phyloP scores from a whole-genome alignment of 2,797 vertebrate genomes.

The Syngnathus rostellatus region DNA sequence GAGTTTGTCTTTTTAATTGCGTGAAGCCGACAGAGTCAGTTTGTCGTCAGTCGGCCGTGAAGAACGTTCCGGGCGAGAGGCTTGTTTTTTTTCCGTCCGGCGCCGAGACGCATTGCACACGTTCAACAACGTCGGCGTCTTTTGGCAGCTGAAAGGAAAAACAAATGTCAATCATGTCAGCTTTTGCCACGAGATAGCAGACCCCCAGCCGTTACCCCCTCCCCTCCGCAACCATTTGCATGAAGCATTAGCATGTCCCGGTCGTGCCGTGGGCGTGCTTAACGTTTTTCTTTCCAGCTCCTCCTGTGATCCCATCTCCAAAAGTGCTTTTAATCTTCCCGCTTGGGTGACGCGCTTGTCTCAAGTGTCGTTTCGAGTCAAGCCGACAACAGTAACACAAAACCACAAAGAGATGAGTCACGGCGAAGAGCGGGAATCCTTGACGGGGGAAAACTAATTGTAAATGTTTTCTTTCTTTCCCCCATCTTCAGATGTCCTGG shows the following conservation, averaged over 20 bases:
- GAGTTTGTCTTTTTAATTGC: constrained; percentile 1
- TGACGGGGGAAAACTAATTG: background rate
- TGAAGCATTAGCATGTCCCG: background rate
- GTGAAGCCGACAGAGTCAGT: background rate
- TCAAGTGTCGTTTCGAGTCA: background rate
- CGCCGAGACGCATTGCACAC: background rate
- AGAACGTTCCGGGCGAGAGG: background rate
- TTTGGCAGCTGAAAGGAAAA: background rate
- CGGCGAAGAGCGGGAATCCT: background rate
- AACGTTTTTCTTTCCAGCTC: background rate
- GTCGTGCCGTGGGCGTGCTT: background rate
- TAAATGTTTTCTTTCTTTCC: constrained; percentile 3
- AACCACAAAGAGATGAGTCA: background rate
- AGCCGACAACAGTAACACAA: background rate
- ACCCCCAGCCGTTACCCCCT: background rate
- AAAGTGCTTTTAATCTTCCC: background rate
- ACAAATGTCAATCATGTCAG: background rate
- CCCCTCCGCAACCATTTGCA: background rate
- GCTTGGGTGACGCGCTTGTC: background rate
- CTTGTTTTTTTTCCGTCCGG: background rate
- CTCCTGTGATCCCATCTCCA: background rate
- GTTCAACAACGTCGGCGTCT: background rate
- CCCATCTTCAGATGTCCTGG: constrained; percentile 65
- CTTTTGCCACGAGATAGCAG: background rate
- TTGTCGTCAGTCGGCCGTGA: background rate